Conservation (phyloP, 2,797 vertebrate genomes). For the Molossus alvarezi region DNA sequence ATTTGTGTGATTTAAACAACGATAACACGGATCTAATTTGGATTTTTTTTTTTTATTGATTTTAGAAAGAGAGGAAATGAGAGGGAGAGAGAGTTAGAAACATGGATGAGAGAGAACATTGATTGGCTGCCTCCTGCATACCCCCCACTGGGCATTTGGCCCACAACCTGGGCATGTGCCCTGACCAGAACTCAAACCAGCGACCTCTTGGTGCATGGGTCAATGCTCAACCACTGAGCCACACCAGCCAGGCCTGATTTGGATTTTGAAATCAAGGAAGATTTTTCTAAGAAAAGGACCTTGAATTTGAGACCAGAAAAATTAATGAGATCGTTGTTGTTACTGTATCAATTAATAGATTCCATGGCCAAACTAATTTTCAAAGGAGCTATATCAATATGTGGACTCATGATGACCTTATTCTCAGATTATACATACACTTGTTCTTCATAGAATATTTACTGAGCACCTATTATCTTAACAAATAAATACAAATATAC, state of each 20-base stretch:
- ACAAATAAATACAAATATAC: not conserved
- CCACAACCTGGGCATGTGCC: too few species aligned
- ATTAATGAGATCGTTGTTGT: not conserved
- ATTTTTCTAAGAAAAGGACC: not conserved
- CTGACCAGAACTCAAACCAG: too few species aligned
- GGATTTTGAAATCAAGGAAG: not conserved
- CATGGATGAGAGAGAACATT: too few species aligned
- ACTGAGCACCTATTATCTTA: not conserved
- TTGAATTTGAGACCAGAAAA: slow-evolving; percentile 35
- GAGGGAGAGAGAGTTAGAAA: too few species aligned
- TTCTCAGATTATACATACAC: not conserved
- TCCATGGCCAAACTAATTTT: slow-evolving; percentile 15
- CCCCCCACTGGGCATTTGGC: too few species aligned
- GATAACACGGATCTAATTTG: not conserved
- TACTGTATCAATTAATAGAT: not conserved
- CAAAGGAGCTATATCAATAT: slow-evolving; percentile 10
- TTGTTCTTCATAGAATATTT: slow-evolving; percentile 29
- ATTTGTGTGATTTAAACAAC: not conserved
- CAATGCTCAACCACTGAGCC: too few species aligned
- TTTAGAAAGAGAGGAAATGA: too few species aligned
- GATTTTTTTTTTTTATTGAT: not conserved
- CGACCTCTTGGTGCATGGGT: too few species aligned
- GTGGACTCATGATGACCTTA: not conserved
- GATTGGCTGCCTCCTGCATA: too few species aligned
- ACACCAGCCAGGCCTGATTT: not conserved